A percentile compares a stretch with the other conserved stretches of the same genome.
Evolutionary conservation across 2,888 invertebrate genomes (phyloP).

Genomic region (Eupeodes luniger): DNA sequence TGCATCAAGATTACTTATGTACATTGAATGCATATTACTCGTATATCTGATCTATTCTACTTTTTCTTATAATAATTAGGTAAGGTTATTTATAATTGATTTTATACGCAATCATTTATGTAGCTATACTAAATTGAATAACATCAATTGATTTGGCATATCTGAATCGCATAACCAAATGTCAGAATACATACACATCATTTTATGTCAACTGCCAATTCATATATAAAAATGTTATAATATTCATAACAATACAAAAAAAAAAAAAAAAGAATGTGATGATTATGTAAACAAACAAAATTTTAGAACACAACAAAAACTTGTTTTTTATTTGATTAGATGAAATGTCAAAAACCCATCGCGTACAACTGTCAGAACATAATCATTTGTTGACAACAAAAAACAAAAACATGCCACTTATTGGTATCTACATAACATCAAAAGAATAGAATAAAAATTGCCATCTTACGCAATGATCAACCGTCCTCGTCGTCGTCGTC

Average conservation of each 20-base stretch:
- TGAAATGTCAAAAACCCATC: too few relatives aligned
- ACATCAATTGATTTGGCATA: not conserved
- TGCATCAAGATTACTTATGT: conserved; percentile 29
- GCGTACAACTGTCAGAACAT: not conserved
- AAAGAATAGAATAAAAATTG: conserved; percentile 7
- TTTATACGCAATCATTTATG: too few relatives aligned
- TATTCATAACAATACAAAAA: not conserved
- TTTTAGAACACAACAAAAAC: too few relatives aligned
- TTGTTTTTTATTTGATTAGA: too few relatives aligned
- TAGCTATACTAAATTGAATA: not conserved
- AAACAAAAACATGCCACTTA: conserved; percentile 16
- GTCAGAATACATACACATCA: not conserved
- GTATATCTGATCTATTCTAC: not conserved
- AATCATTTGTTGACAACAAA: conserved; percentile 26
- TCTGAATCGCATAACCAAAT: not conserved
- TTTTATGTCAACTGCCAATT: not conserved
- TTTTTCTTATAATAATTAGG: conserved; percentile 26
- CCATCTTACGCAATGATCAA: conserved; percentile 62
- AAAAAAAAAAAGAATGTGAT: too few relatives aligned
- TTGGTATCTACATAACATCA: not conserved
- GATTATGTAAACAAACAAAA: too few relatives aligned
- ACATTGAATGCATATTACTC: conserved; percentile 9
- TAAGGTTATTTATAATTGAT: conserved; percentile 19
- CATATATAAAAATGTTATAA: not conserved
- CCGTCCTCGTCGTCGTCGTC: not conserved